Evolutionary conservation across 2,797 vertebrate genomes (phyloP).

Genomic region (Onychomys leucogaster): DNA sequence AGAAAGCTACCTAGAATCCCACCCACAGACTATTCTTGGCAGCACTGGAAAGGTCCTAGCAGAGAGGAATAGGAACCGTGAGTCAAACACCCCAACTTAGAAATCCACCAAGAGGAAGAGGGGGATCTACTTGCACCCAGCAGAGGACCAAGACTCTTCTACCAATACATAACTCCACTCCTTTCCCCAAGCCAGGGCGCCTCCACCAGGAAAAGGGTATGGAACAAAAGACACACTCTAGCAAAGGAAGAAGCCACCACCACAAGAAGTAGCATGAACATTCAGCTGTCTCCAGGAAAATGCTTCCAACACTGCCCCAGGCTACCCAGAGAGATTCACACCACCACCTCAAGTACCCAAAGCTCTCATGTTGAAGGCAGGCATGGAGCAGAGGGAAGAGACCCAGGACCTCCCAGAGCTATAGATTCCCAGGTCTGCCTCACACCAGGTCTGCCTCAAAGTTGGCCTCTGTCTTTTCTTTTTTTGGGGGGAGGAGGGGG

Average conservation of each 20-base stretch:
- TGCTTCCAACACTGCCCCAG: background rate
- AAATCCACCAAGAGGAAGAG: background rate
- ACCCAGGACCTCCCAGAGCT: background rate
- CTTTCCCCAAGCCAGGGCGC: too few relatives aligned
- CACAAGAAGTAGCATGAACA: background rate
- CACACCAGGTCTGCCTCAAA: too few relatives aligned
- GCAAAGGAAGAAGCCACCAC: background rate
- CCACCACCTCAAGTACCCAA: background rate
- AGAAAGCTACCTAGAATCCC: slow-evolving; percentile 46
- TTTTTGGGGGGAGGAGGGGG: background rate
- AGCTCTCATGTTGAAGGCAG: background rate
- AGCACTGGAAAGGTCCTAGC: slow-evolving; percentile 20
- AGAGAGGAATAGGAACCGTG: slow-evolving; percentile 23
- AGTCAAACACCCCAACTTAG: slow-evolving; percentile 43
- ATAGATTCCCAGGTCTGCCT: background rate
- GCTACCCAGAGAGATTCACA: background rate
- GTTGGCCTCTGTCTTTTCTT: background rate
- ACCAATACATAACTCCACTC: background rate
- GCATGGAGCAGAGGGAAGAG: background rate
- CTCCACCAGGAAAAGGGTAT: background rate
- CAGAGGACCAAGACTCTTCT: background rate
- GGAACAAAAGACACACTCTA: background rate
- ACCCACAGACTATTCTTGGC: slow-evolving; percentile 59
- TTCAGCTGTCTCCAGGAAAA: background rate
- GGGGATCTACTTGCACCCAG: background rate